phyloP scores from a whole-genome alignment of 2,888 invertebrate species.

The Pristionchus japonicus region DNA sequence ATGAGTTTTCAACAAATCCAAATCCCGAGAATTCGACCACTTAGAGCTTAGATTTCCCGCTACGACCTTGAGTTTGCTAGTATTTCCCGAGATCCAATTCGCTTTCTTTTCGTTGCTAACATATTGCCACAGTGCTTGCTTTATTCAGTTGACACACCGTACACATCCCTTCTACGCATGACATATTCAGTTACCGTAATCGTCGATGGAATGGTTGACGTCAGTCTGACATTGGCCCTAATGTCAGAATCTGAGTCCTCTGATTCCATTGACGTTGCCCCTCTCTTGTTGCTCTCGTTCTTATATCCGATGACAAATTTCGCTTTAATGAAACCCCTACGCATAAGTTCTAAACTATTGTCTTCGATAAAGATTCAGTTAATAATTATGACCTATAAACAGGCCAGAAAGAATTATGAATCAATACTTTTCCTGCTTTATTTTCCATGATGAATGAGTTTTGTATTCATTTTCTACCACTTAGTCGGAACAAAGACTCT shows the following conservation, averaged over 20 bases:
- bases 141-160: background rate
- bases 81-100: background rate
- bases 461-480: no score
- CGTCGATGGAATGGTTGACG: background rate
- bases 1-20: background rate
- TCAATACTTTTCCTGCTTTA: no score
- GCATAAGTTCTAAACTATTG: background rate
- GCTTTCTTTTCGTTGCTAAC: background rate
- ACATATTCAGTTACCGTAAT: background rate
- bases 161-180: background rate
- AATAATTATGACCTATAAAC: no score
- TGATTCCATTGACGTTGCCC: background rate
- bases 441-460: no score
- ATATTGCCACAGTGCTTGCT: conserved; percentile 7
- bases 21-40: conserved; percentile 16
- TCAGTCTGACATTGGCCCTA: background rate
- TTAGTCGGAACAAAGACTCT: no score
- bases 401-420: no score
- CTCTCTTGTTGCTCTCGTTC: background rate
- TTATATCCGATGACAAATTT: conserved; percentile 13
- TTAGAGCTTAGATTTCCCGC: conserved; percentile 16
- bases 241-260: background rate
- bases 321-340: conserved; percentile 21
- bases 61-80: background rate
- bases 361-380: background rate